These are phyloP conservation scores for Neria commutata DNA, from an alignment of 2,888 invertebrate genomes.

Conservation along the genomic window DNA sequence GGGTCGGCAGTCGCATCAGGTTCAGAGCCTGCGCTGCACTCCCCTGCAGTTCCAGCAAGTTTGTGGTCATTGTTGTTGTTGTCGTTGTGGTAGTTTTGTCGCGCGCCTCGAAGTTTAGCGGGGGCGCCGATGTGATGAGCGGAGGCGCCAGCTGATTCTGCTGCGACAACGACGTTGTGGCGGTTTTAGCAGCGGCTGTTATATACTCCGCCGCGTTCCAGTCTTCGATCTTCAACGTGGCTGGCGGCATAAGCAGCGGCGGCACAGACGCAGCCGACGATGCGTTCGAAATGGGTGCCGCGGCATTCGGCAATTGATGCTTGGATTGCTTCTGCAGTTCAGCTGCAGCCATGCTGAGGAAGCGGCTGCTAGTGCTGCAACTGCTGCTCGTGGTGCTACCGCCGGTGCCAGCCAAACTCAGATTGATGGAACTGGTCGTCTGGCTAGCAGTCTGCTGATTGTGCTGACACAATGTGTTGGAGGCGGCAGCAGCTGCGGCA, in stretches of 20 bases:
- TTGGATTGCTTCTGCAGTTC: conserved; percentile 26
- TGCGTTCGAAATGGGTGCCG: conserved; percentile 28
- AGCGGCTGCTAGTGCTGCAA: conserved; percentile 49
- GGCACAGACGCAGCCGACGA: conserved; percentile 30
- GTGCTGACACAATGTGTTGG: conserved; percentile 66
- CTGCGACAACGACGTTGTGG: conserved; percentile 23
- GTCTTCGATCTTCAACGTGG: conserved; percentile 75
- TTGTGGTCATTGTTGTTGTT: conserved; percentile 24
- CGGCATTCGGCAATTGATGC: conserved; percentile 27
- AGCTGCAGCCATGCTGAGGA: conserved; percentile 43
- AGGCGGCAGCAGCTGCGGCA: conserved; percentile 54
- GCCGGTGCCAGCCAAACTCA: conserved; percentile 49
- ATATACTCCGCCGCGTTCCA: conserved; percentile 60
- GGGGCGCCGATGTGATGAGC: conserved; percentile 23
- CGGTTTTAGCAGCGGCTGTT: conserved; percentile 40
- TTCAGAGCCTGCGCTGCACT: conserved; percentile 48
- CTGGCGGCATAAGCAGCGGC: conserved; percentile 44
- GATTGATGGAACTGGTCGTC: conserved; percentile 48
- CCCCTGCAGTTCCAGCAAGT: conserved; percentile 29
- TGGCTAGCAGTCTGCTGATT: conserved; percentile 68
- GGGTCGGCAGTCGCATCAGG: conserved; percentile 53
- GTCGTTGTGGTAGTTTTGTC: conserved; percentile 34
- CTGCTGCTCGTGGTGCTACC: conserved; percentile 43
- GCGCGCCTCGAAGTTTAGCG: conserved; percentile 33
- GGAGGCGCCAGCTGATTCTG: conserved; percentile 26